Conservation (phyloP, 2,797 vertebrate genomes). For the Sorex maritimensis region DNA sequence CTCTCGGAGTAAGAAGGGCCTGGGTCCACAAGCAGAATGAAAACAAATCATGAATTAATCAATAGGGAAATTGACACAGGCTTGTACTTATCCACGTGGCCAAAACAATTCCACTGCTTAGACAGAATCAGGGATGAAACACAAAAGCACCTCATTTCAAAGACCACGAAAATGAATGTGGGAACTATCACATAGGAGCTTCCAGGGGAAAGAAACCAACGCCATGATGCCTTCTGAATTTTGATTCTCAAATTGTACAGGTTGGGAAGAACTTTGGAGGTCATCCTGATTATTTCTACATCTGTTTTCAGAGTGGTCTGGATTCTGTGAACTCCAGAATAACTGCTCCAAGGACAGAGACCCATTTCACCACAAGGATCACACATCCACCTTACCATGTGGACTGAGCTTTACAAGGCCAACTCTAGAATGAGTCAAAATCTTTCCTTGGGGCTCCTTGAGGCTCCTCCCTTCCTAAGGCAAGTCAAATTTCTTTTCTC, state of each 20-base stretch:
- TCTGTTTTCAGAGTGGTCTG: neutral
- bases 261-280: neutral
- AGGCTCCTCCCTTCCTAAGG: neutral
- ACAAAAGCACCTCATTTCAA: conserved; percentile 54
- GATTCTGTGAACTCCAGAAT: neutral
- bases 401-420: neutral
- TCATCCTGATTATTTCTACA: neutral
- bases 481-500: conserved; percentile 1
- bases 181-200: conserved; percentile 24
- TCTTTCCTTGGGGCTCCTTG: no score
- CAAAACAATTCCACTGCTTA: conserved; percentile 66
- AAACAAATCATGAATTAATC: conserved; percentile 78
- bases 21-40: conserved; percentile 71
- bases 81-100: conserved; percentile 66
- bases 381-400: neutral
- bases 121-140: conserved; percentile 61
- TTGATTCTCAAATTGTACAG: conserved; percentile 41
- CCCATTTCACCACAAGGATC: neutral
- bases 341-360: neutral
- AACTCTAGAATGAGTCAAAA: neutral
- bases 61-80: conserved; percentile 70
- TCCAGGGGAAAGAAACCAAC: conserved; percentile 51
- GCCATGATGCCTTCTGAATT: neutral
- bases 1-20: conserved; percentile 54
- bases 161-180: conserved; percentile 48